These are phyloP conservation scores for Paraescarpia echinospica DNA, from an alignment of 1,140 invertebrate species.

Conservation along the genomic window DNA sequence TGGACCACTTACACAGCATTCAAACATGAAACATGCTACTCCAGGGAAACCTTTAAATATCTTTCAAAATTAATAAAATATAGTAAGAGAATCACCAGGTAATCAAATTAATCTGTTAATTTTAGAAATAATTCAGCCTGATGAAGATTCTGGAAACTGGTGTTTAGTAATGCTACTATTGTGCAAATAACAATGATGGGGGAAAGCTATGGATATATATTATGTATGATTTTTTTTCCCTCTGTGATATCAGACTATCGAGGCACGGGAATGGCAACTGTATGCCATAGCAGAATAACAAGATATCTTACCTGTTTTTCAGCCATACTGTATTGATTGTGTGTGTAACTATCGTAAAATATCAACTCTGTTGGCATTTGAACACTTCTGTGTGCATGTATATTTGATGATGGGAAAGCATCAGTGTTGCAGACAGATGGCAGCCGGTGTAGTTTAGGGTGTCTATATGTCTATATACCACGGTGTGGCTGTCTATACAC, in stretches of 20 bases:
- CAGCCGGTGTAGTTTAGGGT: not conserved
- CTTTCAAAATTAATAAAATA: too few species aligned
- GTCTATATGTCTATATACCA: not conserved
- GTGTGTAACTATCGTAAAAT: not conserved
- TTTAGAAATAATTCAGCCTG: not conserved
- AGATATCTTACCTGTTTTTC: not conserved
- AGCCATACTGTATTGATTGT: not conserved
- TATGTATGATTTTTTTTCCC: not conserved
- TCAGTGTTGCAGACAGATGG: not conserved
- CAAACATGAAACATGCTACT: too few species aligned
- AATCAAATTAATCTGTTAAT: too few species aligned
- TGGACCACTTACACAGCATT: too few species aligned
- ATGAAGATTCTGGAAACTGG: not conserved
- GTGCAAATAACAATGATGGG: not conserved
- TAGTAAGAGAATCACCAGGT: too few species aligned
- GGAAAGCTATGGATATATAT: too few species aligned
- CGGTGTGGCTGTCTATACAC: not conserved
- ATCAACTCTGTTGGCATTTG: not conserved
- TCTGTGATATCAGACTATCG: not conserved
- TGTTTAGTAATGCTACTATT: not conserved
- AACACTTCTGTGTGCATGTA: not conserved
- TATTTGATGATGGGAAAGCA: not conserved
- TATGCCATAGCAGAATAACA: not conserved
- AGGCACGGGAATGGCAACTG: not conserved
- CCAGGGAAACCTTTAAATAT: too few species aligned